Base-by-base conservation (phyloP, 53 echinoderm and acorn worm genomes). In the Stichopus horrens region DNA sequence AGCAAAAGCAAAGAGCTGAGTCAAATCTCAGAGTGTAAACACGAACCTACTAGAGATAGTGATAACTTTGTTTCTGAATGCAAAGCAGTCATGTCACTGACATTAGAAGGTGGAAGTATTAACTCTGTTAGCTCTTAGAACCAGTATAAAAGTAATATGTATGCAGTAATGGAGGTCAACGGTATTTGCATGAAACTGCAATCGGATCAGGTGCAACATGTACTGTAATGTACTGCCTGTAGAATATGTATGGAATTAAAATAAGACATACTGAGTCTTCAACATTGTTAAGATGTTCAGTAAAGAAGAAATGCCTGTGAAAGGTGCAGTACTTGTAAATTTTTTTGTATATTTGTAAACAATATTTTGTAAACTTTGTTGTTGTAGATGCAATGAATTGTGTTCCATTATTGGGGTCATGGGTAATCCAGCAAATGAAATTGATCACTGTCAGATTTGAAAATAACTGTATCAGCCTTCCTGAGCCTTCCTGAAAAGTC, bases 171-270 rank as follows among this genome's bases (percentile, higher is more conserved):
- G 9, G 58, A 86, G 19, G 18, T 91, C 7, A 65, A 88, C 5
- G 75, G 73, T 9, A 71, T 76, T 55, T 37, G 22, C 52, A 66
- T 77, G 77, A 22, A 77, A 23, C 21, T 77, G 77, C 53, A 76
- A 54, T 67, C 88, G 9, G 91, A 93, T 89, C 85, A 76, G 93
- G 91, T 13, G 89, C 91, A n/a, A 78, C 89, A 21, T 91, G 90
- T 58, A 91, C 90, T 91, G 90, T 58, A 91, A 92, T 76, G 92
- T 88, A 22, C 66, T 94, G 53, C 89, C 91, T 51, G 13, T 73
- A 7, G 67, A 90, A 19, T 65, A 90, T 73, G 60, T 94, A 83
- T 53, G 77, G 51, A 76, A 7, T 76, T 37, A 60, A 14, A 7
- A 20, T 90, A 9, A n/a, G 4, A 8, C 52, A 79, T 10, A 20